phyloP scores from a whole-genome alignment of 2,888 invertebrate species.

The Encarsia formosa region DNA sequence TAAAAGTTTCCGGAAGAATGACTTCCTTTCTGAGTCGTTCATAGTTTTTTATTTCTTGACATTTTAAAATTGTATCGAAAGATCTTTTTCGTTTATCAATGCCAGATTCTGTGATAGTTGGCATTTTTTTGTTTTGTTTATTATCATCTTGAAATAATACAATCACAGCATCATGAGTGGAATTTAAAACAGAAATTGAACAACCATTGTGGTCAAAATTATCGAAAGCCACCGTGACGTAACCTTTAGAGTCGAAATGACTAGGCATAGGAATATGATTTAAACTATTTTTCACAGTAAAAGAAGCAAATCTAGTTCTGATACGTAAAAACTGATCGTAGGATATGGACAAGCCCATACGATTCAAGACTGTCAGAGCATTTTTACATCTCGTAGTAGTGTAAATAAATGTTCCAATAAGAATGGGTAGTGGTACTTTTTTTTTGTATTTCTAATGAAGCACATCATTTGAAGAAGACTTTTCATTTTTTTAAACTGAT shows the following conservation, averaged over 20 bases:
- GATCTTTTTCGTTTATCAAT: not conserved
- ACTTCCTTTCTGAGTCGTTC: not conserved
- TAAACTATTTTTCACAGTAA: not conserved
- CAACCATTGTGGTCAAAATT: conserved; percentile 19
- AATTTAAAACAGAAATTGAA: conserved; percentile 12
- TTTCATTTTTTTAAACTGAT: conserved; percentile 18
- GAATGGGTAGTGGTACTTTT: not conserved
- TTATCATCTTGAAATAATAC: conserved; percentile 7
- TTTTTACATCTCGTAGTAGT: conserved; percentile 8
- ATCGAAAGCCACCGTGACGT: conserved; percentile 15
- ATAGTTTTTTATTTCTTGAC: not conserved
- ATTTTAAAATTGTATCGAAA: too few species aligned
- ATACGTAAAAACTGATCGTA: conserved; percentile 17
- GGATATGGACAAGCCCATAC: conserved; percentile 18
- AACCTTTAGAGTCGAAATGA: conserved; percentile 8
- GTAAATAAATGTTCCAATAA: conserved; percentile 12
- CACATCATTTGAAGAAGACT: conserved; percentile 16
- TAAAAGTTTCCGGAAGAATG: not conserved
- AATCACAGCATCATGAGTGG: conserved; percentile 17
- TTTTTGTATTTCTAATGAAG: conserved; percentile 9
- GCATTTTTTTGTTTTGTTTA: not conserved
- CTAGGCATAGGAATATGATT: conserved; percentile 12
- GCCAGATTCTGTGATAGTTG: not conserved
- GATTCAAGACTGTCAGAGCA: conserved; percentile 9
- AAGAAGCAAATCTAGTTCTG: conserved; percentile 13